Evolutionary conservation across 1,140 invertebrate genomes (phyloP).

Genomic region (Teleogryllus occipitalis): DNA sequence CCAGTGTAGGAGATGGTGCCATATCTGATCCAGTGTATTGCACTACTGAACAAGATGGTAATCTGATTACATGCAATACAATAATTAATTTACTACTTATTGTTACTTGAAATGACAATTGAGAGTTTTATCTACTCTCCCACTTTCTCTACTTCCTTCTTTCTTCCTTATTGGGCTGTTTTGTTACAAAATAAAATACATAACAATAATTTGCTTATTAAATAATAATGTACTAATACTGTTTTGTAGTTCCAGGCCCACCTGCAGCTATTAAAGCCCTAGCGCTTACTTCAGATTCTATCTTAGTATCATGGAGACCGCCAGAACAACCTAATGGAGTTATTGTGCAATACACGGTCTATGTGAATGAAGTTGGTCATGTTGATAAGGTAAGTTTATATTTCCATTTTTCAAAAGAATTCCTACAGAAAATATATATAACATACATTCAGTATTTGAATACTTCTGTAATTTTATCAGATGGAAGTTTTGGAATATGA

Average conservation of each 20-base stretch:
- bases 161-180: too few relatives aligned
- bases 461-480: too few relatives aligned
- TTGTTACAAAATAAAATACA: too few relatives aligned
- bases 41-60: constrained; percentile 59
- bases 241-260: constrained; percentile 59
- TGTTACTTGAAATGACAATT: too few relatives aligned
- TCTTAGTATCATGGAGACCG: constrained; percentile 75
- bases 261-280: constrained; percentile 74
- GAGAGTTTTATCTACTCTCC: too few relatives aligned
- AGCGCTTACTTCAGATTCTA: constrained; percentile 63
- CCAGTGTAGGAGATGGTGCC: constrained; percentile 66
- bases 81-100: neutral
- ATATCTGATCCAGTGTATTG: constrained; percentile 63
- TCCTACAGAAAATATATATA: too few relatives aligned
- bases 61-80: neutral
- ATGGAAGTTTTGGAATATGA: too few relatives aligned
- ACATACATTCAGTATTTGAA: too few relatives aligned
- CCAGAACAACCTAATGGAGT: constrained; percentile 70
- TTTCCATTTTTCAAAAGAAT: too few relatives aligned
- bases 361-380: constrained; percentile 34
- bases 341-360: constrained; percentile 74
- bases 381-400: neutral
- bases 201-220: too few relatives aligned
- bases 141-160: too few relatives aligned
- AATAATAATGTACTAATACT: too few relatives aligned